Percentiles rank a stretch among this genome's conserved stretches.
phyloP scores from a whole-genome alignment of 64 coral and sea anemone species.

The Platygyra sinensis region DNA sequence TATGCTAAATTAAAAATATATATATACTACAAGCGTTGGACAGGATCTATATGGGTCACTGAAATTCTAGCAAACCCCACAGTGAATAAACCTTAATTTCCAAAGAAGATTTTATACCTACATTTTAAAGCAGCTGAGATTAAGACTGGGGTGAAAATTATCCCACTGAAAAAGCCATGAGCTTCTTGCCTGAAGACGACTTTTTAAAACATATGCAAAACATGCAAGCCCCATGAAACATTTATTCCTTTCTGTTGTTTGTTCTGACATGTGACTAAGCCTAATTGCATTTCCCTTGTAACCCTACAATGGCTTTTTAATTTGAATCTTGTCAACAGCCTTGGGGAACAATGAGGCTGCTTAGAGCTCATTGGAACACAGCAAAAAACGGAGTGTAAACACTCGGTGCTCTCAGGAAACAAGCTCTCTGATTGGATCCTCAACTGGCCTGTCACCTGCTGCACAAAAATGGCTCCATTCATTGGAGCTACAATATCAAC shows the following conservation, averaged over 20 bases:
- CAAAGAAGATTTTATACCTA: conserved; percentile 29
- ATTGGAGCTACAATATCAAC: conserved; percentile 54
- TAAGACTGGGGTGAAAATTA: background rate
- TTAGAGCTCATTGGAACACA: conserved; percentile 49
- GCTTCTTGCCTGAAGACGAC: conserved; percentile 47
- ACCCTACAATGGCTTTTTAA: conserved; percentile 62
- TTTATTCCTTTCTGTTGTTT: conserved; percentile 73
- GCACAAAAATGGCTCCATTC: conserved; percentile 7
- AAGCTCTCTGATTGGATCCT: conserved; percentile 40
- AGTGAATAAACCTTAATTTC: background rate
- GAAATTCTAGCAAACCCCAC: background rate
- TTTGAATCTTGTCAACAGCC: conserved; percentile 75
- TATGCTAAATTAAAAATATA: conserved; percentile 74
- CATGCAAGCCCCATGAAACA: conserved; percentile 79
- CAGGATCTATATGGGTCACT: background rate
- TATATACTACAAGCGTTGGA: conserved; percentile 41
- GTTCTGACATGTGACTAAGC: conserved; percentile 71
- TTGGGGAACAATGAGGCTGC: conserved; percentile 54
- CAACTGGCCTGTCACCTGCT: conserved; percentile 60
- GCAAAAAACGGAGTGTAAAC: conserved; percentile 40
- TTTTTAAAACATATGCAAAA: conserved; percentile 80
- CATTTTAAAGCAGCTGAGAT: background rate
- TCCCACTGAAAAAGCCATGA: conserved; percentile 45
- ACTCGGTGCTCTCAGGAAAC: conserved; percentile 25
- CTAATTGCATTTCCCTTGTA: conserved; percentile 75